phyloP scores from a whole-genome alignment of 2,888 invertebrate species.

The Drosophila leonis region DNA sequence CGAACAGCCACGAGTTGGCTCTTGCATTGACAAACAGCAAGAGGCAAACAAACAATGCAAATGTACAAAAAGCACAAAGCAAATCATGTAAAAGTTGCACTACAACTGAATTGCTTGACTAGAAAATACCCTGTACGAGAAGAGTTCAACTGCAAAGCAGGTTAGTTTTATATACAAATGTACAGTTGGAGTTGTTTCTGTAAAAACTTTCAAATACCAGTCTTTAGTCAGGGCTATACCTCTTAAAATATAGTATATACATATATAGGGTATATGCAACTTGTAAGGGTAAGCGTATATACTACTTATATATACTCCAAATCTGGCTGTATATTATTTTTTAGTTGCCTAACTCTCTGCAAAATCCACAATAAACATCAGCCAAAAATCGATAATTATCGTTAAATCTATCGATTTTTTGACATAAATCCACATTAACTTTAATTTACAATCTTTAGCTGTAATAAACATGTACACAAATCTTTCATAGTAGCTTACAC shows the following conservation, averaged over 20 bases:
- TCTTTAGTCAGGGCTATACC: not conserved
- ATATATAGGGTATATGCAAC: not conserved
- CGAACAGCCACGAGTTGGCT: slow-evolving; percentile 39
- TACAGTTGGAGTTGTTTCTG: not conserved
- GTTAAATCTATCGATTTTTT: not conserved
- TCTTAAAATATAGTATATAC: not conserved
- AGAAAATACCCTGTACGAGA: not conserved
- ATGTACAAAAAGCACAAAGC: slow-evolving; percentile 24
- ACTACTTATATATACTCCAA: not conserved
- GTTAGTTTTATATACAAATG: not conserved
- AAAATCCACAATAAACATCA: not conserved
- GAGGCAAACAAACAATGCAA: slow-evolving; percentile 45
- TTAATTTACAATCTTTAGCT: no score
- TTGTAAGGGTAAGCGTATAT: not conserved
- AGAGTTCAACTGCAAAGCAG: rapidly evolving
- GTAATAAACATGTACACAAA: not conserved
- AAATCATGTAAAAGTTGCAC: not conserved
- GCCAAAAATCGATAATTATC: not conserved
- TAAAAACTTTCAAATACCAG: not conserved
- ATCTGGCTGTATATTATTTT: not conserved
- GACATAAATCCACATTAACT: no score
- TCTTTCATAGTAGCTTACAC: not conserved
- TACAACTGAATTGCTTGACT: not conserved
- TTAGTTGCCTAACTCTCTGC: not conserved
- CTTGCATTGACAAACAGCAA: slow-evolving; percentile 57